These are phyloP conservation scores for Hippocampus kuda DNA, from an alignment of 2,797 vertebrate genomes.

Conservation along the genomic window DNA sequence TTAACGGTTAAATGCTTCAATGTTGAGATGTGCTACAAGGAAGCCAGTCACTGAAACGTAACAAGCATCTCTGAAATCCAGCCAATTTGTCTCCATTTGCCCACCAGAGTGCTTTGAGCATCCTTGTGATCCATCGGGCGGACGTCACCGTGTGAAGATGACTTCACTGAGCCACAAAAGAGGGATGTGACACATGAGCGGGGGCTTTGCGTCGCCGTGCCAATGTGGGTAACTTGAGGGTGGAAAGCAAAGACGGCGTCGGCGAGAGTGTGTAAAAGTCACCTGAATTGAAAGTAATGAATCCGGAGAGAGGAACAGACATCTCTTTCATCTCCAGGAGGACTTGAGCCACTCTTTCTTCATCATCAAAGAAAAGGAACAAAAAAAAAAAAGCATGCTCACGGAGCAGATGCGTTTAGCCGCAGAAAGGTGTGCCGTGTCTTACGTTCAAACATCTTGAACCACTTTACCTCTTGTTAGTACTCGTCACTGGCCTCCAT, in stretches of 20 bases:
- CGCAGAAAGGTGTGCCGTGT: slow-evolving; percentile 37
- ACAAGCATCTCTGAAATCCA: slow-evolving; percentile 28
- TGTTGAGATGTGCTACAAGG: slow-evolving; percentile 17
- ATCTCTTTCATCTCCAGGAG: slow-evolving; percentile 63
- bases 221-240: slow-evolving; percentile 7
- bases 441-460: slow-evolving; percentile 43
- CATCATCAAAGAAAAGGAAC: slow-evolving; percentile 46
- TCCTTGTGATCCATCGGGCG: slow-evolving; percentile 53
- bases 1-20: slow-evolving; percentile 26
- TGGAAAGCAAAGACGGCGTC: slow-evolving; percentile 22
- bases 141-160: slow-evolving; percentile 46
- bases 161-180: slow-evolving; percentile 39
- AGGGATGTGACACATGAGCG: slow-evolving; percentile 38
- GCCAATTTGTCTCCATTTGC: slow-evolving; percentile 65
- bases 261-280: slow-evolving; percentile 43
- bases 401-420: slow-evolving; percentile 37
- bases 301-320: slow-evolving; percentile 47
- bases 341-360: slow-evolving; percentile 56
- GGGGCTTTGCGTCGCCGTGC: slow-evolving; percentile 6
- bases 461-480: slow-evolving; percentile 28
- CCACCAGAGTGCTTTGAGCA: slow-evolving; percentile 53
- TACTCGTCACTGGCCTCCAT: slow-evolving; percentile 28
- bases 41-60: slow-evolving; percentile 24
- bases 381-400: slow-evolving; percentile 47
- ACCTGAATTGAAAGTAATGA: slow-evolving; percentile 70